Evolutionary conservation across 1,140 invertebrate genomes (phyloP), one percentile per base, ranked within the genome.

Genomic region (Phymorhynchus buccinoides): DNA sequence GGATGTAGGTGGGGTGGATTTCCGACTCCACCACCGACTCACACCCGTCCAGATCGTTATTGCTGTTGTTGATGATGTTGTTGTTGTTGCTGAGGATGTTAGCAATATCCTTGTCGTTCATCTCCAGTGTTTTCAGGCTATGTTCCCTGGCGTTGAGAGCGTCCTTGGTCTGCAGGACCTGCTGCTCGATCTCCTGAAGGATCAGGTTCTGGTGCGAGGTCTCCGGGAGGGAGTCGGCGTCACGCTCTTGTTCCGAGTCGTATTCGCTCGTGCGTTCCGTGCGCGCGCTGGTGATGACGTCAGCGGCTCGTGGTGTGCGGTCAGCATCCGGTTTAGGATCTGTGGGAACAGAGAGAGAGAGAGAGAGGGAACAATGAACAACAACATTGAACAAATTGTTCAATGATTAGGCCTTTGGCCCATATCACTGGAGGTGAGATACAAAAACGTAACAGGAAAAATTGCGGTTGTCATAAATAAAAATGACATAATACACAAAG

Each of bases 181-280:
- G 77, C 42, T 79, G n/a, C 77, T 79, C 77, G 77, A 79, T 52
- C n/a, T 79, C 77, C n/a, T 35, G 30, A 18, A 79, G 77, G 41
- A 79, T 79, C 27, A 52, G 41, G 77, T 79, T 79, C 77, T 79
- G 77, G 39, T 79, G 77, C 4, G 77, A 79, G 3, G 77, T 52
- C 18, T 79, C 44, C 2, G 77, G 77, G 1, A 79, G 44, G 41
- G 41, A 79, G 39, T 78, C 75, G 3, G 27, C 77, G 41, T 79
- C 77, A n/a, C 77, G 42, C 22, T 79, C 77, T 6, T 44, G 41
- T 12, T 79, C 77, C 30, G 77, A 79, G 77, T 79, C 77, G 77
- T 79, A 79, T 44, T 79, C 77, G 77, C 77, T 79, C 41, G 77
- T 79, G 77, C 77, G 77, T n/a, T 30, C 77, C 9, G 42, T 48